phyloP scores from a whole-genome alignment of 2,113 vertebrate species.

The Mionectes macconnelli region DNA sequence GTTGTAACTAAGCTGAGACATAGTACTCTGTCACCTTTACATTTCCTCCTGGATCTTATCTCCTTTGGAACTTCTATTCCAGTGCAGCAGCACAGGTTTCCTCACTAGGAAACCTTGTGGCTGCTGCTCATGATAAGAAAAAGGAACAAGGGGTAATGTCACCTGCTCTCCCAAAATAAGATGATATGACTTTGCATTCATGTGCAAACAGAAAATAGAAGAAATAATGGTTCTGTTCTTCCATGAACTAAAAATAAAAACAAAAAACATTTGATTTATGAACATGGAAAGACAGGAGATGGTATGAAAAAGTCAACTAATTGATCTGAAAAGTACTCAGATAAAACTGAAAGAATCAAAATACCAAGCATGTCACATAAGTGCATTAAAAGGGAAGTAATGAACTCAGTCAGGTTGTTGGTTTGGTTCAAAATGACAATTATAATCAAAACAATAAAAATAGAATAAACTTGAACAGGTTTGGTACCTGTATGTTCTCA shows the following conservation, averaged over 20 bases:
- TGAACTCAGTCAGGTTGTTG: not conserved
- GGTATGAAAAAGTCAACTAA: not conserved
- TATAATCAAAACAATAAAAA: not conserved
- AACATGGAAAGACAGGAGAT: not conserved
- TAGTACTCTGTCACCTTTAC: not conserved
- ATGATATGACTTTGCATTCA: fast-evolving
- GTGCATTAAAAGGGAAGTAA: not conserved
- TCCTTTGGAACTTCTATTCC: not conserved
- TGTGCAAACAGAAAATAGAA: not conserved
- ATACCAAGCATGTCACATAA: not conserved
- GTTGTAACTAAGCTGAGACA: not conserved
- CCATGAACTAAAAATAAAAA: not conserved
- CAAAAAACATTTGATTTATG: not conserved
- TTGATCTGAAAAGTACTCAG: not conserved
- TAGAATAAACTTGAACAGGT: not conserved
- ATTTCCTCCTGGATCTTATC: not conserved
- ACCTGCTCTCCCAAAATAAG: not conserved
- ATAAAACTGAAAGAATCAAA: not conserved
- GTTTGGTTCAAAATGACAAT: not conserved
- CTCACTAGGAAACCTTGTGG: not conserved
- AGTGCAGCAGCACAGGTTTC: not conserved
- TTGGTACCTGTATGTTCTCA: not conserved
- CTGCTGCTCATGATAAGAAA: not conserved
- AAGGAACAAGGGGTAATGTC: not conserved
- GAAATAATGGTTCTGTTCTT: not conserved